Percentiles rank a stretch among this genome's conserved stretches.
Conservation (phyloP, 2,113 vertebrate species). For the Gallinago jamesoni region DNA sequence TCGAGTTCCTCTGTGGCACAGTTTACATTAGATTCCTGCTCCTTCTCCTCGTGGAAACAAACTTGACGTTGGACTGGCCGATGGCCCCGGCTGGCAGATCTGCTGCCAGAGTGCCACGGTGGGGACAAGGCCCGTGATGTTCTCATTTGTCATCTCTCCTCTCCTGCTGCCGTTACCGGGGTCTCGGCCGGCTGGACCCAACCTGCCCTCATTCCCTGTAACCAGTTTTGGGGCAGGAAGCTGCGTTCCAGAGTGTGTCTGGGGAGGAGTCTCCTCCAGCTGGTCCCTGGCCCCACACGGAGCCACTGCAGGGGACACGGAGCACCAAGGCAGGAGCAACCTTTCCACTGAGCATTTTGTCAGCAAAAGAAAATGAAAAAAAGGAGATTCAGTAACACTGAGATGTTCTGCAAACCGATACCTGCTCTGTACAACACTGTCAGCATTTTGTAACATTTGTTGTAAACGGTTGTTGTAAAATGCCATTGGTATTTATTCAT, state of each 20-base stretch:
- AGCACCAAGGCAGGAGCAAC: neutral
- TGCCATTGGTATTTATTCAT: neutral
- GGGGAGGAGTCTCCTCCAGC: neutral
- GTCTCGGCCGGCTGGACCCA: neutral
- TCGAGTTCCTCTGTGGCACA: neutral
- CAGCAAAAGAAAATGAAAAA: neutral
- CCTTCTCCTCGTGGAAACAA: neutral
- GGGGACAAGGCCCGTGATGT: neutral
- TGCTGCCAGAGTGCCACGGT: neutral
- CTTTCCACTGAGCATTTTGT: neutral
- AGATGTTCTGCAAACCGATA: neutral
- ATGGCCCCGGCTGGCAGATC: neutral
- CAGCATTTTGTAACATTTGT: neutral
- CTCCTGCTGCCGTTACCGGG: neutral
- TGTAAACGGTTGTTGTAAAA: neutral
- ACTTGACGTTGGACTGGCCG: neutral
- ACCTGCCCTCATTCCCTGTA: neutral
- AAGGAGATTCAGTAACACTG: neutral
- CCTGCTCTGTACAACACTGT: neutral
- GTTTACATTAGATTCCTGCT: neutral
- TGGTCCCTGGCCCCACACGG: no score
- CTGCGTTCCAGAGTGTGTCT: neutral
- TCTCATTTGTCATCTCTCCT: neutral
- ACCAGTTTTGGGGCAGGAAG: neutral
- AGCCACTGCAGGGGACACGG: neutral